Percentiles rank a stretch among this genome's conserved stretches.
Conservation (phyloP, 2,797 vertebrate species). For the Neopelma chrysocephalum region DNA sequence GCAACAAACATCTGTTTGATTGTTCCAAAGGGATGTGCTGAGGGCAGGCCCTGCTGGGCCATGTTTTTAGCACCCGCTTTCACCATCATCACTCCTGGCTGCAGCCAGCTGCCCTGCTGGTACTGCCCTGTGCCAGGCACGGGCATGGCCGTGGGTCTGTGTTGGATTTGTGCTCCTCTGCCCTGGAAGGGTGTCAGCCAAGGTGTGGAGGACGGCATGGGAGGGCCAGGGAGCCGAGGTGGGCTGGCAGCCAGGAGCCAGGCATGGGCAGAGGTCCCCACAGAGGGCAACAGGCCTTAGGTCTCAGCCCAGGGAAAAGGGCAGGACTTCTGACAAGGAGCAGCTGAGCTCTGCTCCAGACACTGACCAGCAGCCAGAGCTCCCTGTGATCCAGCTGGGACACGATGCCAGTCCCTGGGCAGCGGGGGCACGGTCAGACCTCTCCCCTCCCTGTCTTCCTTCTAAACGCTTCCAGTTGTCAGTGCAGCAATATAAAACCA, state of each 20-base stretch:
- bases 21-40: not conserved
- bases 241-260: not conserved
- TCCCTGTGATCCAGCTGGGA: not conserved
- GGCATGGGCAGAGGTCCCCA: not conserved
- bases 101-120: not conserved
- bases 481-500: not conserved
- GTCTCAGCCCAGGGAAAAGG: not conserved
- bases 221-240: rapidly evolving
- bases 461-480: not conserved
- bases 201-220: not conserved
- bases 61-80: not conserved
- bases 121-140: not conserved
- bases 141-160: not conserved
- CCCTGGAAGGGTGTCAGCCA: not conserved
- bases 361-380: not conserved
- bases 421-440: not conserved
- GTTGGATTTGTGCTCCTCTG: not conserved
- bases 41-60: not conserved
- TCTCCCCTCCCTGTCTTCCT: not conserved
- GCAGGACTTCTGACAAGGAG: not conserved
- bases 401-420: not conserved
- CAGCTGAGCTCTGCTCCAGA: not conserved
- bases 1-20: not conserved
- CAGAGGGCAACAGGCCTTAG: not conserved
- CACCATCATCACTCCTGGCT: not conserved